Evolutionary conservation across 2,888 invertebrate species (phyloP), one percentile per base, ranked within the genome.

Genomic region (Diogma glabrata): DNA sequence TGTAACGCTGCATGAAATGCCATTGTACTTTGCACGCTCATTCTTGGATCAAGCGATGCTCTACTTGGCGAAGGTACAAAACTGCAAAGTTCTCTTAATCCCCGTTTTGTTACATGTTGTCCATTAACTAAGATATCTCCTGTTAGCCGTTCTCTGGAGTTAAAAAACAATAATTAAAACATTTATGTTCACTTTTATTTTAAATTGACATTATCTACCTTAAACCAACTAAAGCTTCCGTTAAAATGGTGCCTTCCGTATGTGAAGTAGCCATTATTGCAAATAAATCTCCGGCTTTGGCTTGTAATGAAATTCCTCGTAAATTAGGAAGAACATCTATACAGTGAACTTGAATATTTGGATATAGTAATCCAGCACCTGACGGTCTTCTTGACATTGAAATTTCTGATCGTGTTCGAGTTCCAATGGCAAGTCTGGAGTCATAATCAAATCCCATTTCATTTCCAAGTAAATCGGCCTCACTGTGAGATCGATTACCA

Each of bases 241-340:
- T 72, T n/a, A 95, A 72, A 0, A 85, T 82, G 1, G 87, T 87
- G 10, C 92, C 90, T 67, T 94, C 93, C 36, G 78, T 77, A 59
- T 88, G 90, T 55, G 85, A 82, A 0, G 94, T 94, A 2, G 93
- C 85, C 80, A 95, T 81, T 19, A 95, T 78, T 3, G 92, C 93
- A 60, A 94, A 73, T 43, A 94, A 78, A 71, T 95, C 94, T 23
- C 93, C 92, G 0, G 91, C 92, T 58, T 87, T 83, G 22, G 87
- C 86, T 69, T 95, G 94, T 59, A 94, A 81, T 23, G 88, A 87
- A 8, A 94, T 75, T 4, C 68, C 69, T 17, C 69, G 62, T 52
- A 70, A 54, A 19, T 91, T 90, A 0, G 90, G 90, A 58, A 85
- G 82, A 16, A 88, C 85, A 67, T 95, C 94, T 59, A 94, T 82